A percentile compares a stretch with the other conserved stretches of the same genome.
Conservation (phyloP, 2,113 vertebrate species). For the Bufo gargarizans region DNA sequence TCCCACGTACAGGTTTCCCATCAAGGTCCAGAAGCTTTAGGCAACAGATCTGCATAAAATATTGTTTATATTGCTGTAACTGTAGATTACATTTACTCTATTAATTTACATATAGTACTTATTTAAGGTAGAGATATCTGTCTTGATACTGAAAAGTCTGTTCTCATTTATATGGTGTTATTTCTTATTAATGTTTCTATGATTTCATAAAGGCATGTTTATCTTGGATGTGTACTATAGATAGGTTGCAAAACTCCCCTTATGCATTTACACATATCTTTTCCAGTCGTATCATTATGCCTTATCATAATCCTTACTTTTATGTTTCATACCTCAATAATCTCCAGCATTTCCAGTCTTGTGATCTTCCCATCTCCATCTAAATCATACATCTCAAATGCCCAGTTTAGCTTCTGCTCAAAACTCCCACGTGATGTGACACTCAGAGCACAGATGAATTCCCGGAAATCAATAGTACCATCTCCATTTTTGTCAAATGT, state of each 20-base stretch:
- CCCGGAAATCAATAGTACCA: conserved; percentile 96
- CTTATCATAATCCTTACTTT: not conserved
- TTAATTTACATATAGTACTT: too few species aligned
- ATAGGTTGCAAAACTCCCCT: not conserved
- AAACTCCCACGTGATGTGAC: conserved; percentile 97
- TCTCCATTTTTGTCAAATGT: conserved; percentile 98
- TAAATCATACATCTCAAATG: conserved; percentile 97
- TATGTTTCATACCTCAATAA: conserved; percentile 76
- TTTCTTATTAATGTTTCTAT: not conserved
- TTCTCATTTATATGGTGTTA: not conserved
- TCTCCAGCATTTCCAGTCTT: conserved; percentile 96
- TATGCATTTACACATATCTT: not conserved
- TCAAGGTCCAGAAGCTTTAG: not conserved
- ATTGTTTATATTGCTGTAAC: too few species aligned
- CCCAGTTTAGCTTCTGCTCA: conserved; percentile 98
- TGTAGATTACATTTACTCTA: not conserved
- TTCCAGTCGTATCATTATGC: not conserved
- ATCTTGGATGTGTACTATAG: too few species aligned
- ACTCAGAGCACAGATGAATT: conserved; percentile 97
- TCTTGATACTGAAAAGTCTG: not conserved
- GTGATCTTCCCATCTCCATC: conserved; percentile 97
- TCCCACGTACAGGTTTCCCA: not conserved
- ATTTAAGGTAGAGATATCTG: not conserved
- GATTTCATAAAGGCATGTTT: not conserved
- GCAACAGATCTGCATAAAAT: not conserved